A percentile compares a stretch with the other conserved stretches of the same genome.
Conservation (phyloP, 2,113 vertebrate species). For the Bothrops jararaca region DNA sequence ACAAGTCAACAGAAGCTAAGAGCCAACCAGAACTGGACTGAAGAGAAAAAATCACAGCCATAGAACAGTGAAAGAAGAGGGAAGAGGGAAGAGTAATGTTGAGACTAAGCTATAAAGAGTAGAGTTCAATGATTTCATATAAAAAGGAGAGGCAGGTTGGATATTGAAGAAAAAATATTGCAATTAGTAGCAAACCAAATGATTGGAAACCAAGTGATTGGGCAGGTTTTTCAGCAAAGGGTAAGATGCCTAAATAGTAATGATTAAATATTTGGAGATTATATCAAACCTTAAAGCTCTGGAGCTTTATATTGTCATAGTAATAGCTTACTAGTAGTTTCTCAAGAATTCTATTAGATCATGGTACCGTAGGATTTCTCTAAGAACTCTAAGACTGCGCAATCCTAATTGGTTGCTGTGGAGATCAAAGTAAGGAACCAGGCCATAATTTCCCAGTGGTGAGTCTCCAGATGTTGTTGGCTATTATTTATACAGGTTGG, state of each 20-base stretch:
- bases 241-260: background rate
- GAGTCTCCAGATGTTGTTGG: background rate
- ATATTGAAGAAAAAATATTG: background rate
- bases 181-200: background rate
- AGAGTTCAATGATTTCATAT: background rate
- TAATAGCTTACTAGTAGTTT: background rate
- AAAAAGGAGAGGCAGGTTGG: background rate
- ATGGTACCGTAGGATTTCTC: background rate
- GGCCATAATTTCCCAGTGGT: background rate
- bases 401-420: background rate
- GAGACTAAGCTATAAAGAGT: background rate
- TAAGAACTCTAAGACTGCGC: background rate
- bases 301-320: background rate
- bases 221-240: background rate
- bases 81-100: background rate
- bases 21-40: background rate
- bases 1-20: background rate
- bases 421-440: background rate
- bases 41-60: background rate
- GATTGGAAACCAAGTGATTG: background rate
- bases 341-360: background rate
- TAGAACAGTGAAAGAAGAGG: background rate
- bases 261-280: background rate
- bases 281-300: background rate
- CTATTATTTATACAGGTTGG: background rate